Evolutionary conservation across 2,888 invertebrate species (phyloP).

Genomic region (Eulithis prunata): DNA sequence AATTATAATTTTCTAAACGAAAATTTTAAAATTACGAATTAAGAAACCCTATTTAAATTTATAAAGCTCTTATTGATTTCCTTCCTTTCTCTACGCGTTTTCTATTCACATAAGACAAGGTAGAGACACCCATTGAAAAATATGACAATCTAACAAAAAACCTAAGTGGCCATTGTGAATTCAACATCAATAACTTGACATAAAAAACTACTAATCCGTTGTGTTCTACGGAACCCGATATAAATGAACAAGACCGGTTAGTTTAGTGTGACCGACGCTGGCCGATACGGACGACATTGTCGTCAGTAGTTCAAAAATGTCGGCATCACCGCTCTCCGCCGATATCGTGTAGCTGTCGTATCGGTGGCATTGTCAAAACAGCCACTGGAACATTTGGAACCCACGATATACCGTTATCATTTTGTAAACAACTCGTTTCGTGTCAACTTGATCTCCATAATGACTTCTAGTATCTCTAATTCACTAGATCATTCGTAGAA

Average conservation of each 20-base stretch:
- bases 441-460: conserved; percentile 29
- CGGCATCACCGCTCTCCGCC: too few species aligned
- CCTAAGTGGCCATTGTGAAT: conserved; percentile 8
- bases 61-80: too few species aligned
- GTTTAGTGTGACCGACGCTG: too few species aligned
- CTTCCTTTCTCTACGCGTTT: not conserved
- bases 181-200: conserved; percentile 16
- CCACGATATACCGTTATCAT: conserved; percentile 26
- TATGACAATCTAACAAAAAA: conserved; percentile 6
- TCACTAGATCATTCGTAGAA: conserved; percentile 9
- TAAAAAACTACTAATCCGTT: conserved; percentile 17
- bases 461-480: conserved; percentile 7
- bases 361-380: too few species aligned
- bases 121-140: too few species aligned
- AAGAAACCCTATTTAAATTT: too few species aligned
- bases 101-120: not conserved
- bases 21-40: too few species aligned
- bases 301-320: too few species aligned
- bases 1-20: too few species aligned
- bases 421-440: conserved; percentile 27
- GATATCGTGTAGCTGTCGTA: too few species aligned
- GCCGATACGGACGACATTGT: too few species aligned
- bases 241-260: too few species aligned
- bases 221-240: not conserved
- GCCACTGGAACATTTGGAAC: not conserved